Evolutionary conservation across 92 coral and sea anemone genomes (phyloP).

Genomic region (Epizoanthus fatuus): DNA sequence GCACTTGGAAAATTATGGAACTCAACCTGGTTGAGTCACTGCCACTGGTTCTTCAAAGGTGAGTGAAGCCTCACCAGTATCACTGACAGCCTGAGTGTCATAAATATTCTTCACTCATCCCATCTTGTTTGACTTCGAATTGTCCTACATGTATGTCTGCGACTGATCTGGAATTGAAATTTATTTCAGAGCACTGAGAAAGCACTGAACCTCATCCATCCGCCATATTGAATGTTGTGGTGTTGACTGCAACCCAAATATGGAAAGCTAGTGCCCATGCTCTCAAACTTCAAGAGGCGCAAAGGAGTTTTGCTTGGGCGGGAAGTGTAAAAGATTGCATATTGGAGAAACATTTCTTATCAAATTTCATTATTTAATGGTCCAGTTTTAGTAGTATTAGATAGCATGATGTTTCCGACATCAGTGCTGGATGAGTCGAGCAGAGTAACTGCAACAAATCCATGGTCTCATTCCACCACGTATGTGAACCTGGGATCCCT

Average conservation of each 20-base stretch:
- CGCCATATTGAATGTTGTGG: slow-evolving; percentile 8
- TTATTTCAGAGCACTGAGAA: not conserved
- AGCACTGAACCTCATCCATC: not conserved
- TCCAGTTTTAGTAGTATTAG: too few species aligned
- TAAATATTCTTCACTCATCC: not conserved
- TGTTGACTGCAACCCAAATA: slow-evolving; percentile 32
- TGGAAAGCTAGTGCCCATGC: slow-evolving; percentile 26
- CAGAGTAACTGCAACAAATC: slow-evolving; percentile 65
- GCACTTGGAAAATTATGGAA: too few species aligned
- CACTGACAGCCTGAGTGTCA: not conserved
- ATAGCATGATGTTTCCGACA: slow-evolving; percentile 44
- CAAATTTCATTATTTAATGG: too few species aligned
- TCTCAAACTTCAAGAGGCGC: not conserved
- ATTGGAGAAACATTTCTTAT: not conserved
- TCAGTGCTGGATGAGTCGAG: slow-evolving; percentile 40
- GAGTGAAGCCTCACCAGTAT: not conserved
- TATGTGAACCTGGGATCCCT: slow-evolving; percentile 92
- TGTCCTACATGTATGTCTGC: not conserved
- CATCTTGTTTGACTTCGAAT: not conserved
- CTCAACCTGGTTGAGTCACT: not conserved
- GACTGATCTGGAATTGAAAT: not conserved
- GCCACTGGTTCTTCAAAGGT: not conserved
- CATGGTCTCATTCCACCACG: slow-evolving; percentile 94
- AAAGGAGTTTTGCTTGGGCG: not conserved
- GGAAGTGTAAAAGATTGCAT: not conserved